phyloP scores from a whole-genome alignment of 30 jellyfish, hydroid and myxozoan genomes.

The Turritopsis dohrnii region DNA sequence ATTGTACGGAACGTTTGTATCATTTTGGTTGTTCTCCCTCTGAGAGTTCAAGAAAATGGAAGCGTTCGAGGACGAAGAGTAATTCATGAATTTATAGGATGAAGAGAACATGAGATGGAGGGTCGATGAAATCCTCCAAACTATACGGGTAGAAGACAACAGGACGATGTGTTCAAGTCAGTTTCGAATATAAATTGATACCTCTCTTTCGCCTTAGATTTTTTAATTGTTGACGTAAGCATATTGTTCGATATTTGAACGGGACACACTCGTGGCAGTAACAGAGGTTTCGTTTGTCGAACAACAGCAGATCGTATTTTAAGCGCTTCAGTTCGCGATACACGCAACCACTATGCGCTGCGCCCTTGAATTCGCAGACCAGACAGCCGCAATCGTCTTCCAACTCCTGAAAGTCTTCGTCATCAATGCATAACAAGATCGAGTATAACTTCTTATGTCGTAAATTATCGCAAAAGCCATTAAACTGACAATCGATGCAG shows the following conservation, averaged over 20 bases:
- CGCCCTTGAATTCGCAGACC: conserved; percentile 26
- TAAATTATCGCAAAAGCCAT: conserved; percentile 10
- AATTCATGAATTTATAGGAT: too few relatives aligned
- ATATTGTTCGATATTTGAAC: conserved; percentile 16
- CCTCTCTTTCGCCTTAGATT: background rate
- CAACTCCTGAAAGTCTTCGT: conserved; percentile 5
- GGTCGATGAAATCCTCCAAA: too few relatives aligned
- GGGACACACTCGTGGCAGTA: conserved; percentile 3
- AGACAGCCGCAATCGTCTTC: conserved; percentile 22
- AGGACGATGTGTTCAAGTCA: background rate
- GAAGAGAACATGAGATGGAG: too few relatives aligned
- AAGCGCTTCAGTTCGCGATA: conserved; percentile 13
- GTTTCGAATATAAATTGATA: background rate
- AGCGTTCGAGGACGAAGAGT: too few relatives aligned
- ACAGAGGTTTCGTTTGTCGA: conserved; percentile 16
- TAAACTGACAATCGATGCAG: conserved; percentile 10
- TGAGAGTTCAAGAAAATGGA: too few relatives aligned
- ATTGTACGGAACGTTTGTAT: too few relatives aligned
- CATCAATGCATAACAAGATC: background rate
- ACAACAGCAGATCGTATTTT: conserved; percentile 5
- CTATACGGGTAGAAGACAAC: too few relatives aligned
- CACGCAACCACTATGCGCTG: conserved; percentile 29
- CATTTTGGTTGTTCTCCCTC: too few relatives aligned
- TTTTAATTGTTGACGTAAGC: conserved; percentile 19
- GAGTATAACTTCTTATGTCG: conserved; percentile 22